These are phyloP conservation scores for Heliconius eleuchia DNA, from an alignment of 1,140 invertebrate genomes.

Conservation along the genomic window DNA sequence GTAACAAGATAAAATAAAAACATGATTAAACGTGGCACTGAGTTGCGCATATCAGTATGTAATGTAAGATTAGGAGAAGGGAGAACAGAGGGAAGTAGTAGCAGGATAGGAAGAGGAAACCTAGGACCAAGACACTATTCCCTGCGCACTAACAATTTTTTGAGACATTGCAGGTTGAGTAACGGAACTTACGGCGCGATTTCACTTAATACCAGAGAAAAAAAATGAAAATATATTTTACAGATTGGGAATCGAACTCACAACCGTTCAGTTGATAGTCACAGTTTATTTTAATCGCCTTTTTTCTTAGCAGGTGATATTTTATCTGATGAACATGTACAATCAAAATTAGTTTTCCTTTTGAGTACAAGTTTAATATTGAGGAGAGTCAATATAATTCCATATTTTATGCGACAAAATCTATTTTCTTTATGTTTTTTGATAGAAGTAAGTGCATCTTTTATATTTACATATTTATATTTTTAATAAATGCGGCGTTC, in stretches of 20 bases:
- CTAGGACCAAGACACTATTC: not conserved
- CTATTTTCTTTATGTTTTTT: slow-evolving; percentile 12
- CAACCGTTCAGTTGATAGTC: too few species aligned
- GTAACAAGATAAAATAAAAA: too few species aligned
- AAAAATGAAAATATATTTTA: too few species aligned
- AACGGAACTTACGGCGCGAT: too few species aligned
- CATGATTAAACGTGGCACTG: too few species aligned
- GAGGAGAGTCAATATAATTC: slow-evolving; percentile 10
- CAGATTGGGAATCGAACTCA: too few species aligned
- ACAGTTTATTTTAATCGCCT: not conserved
- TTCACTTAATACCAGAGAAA: too few species aligned
- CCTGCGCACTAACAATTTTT: too few species aligned
- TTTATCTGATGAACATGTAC: slow-evolving; percentile 17
- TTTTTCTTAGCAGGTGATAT: slow-evolving; percentile 19
- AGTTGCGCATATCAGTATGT: too few species aligned
- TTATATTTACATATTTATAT: not conserved
- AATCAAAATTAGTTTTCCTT: slow-evolving; percentile 27
- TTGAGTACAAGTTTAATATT: slow-evolving; percentile 18
- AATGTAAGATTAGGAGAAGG: too few species aligned
- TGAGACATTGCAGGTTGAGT: too few species aligned
- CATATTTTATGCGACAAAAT: not conserved
- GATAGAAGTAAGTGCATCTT: slow-evolving; percentile 18
- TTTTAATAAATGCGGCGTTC: not conserved
- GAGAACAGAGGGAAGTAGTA: not conserved
- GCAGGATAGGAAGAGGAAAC: too few species aligned